Evolutionary conservation across 2,888 invertebrate species (phyloP), one percentile per base, ranked within the genome.

Genomic region (Epirrhoe tristata): DNA sequence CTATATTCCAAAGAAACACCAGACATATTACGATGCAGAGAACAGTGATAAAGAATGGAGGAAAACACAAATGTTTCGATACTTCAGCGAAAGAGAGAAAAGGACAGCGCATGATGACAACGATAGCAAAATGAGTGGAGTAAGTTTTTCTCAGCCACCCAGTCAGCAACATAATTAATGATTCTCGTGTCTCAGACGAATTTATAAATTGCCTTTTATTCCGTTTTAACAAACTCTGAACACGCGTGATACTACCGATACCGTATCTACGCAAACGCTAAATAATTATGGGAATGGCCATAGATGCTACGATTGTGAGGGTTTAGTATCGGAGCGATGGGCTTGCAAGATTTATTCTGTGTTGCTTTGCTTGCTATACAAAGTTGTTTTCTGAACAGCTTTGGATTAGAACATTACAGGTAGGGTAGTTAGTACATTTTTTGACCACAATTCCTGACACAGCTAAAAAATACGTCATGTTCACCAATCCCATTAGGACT

Each of bases 121-220:
- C 82, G 93, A 93, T 93, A 93, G 87, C 86, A 83, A 85, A 93
- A 93, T 93, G 93, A 93, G 93, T 91, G 90, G 89, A 93, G 92
- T 91, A 90, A 91, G 90, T 89, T 92, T 93, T 92, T 93, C 93
- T 90, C 89, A 93, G 91, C 93, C 93, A 93, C 93, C 93, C 93
- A 93, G 89, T 89, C 92, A 91, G 93, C 93, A 93, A 93, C 93
- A 93, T 93, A 93, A 93, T 93, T 93, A 93, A 93, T 93, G 93
- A 88, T 82, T 86, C 84, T 89, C 90, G 91, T 90, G 91, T 91
- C 82, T 88, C 85, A 87, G 90, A 93, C 91, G 91, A 90, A 93
- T 93, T 93, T 92, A 91, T 91, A 93, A 92, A 92, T 91, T 91
- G 90, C 88, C 86, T 89, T 74, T 89, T 85, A 90, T 89, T 91